Conservation (phyloP, 2,888 invertebrate species). For the Trissolcus japonicus region DNA sequence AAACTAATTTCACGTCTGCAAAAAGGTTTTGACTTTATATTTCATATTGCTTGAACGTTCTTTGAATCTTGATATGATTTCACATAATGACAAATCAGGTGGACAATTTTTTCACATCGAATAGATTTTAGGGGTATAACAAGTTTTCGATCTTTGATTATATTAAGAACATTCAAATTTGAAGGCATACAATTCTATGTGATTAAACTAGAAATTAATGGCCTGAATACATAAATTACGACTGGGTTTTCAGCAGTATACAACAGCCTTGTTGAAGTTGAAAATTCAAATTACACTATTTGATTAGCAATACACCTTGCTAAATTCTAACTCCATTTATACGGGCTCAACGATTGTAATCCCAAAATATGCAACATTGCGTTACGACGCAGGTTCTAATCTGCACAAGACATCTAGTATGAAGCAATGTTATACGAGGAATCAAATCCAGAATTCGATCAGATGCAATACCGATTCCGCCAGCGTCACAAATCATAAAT, state of each 20-base stretch:
- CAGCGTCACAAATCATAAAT: not conserved
- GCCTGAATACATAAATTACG: slow-evolving; percentile 40
- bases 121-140: no score
- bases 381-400: slow-evolving; percentile 10
- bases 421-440: not conserved
- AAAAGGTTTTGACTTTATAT: not conserved
- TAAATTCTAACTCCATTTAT: slow-evolving; percentile 43
- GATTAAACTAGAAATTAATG: slow-evolving; percentile 27
- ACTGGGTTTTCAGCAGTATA: slow-evolving; percentile 9
- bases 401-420: not conserved
- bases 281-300: slow-evolving; percentile 42
- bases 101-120: not conserved
- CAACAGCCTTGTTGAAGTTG: slow-evolving; percentile 27
- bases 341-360: slow-evolving; percentile 35
- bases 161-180: not conserved
- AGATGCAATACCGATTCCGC: no score
- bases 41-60: no score
- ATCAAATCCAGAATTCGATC: no score
- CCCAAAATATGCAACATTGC: slow-evolving; percentile 27
- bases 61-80: not conserved
- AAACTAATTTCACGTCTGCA: slow-evolving; percentile 4
- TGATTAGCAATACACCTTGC: slow-evolving; percentile 41
- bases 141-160: not conserved
- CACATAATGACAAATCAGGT: not conserved
- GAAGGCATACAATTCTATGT: slow-evolving; percentile 3